Conservation (phyloP, 2,888 invertebrate genomes). For the Phoenoteleia sp. region DNA sequence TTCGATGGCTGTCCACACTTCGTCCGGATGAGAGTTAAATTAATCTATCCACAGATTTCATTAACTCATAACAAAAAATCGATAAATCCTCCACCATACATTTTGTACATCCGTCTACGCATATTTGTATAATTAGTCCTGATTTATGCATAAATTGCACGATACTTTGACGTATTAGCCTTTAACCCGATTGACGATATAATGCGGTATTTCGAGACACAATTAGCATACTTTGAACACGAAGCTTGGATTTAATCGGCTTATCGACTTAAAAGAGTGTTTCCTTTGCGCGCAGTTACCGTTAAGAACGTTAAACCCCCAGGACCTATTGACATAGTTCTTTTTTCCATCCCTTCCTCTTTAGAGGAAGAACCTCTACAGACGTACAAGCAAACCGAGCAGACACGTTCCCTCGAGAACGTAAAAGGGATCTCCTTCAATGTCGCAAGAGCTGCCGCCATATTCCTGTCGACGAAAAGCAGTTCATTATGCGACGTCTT, state of each 20-base stretch:
- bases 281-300: slow-evolving; percentile 67
- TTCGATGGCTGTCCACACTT: too few species aligned
- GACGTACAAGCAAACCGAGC: slow-evolving; percentile 68
- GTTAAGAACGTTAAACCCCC: slow-evolving; percentile 68
- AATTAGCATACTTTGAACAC: slow-evolving; percentile 68
- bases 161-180: slow-evolving; percentile 63
- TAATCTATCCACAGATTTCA: slow-evolving; percentile 19
- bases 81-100: slow-evolving; percentile 28
- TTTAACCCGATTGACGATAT: slow-evolving; percentile 64
- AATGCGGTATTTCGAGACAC: slow-evolving; percentile 61
- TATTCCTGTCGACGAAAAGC: slow-evolving; percentile 58
- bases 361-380: slow-evolving; percentile 46
- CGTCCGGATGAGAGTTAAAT: too few species aligned
- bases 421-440: slow-evolving; percentile 70
- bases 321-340: slow-evolving; percentile 72
- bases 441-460: slow-evolving; percentile 52
- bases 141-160: slow-evolving; percentile 61
- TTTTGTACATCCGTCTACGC: slow-evolving; percentile 29
- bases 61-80: slow-evolving; percentile 38
- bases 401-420: slow-evolving; percentile 65
- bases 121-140: slow-evolving; percentile 52
- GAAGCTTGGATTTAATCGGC: slow-evolving; percentile 69
- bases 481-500: slow-evolving; percentile 71
- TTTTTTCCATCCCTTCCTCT: slow-evolving; percentile 51
- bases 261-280: slow-evolving; percentile 72